phyloP scores from a whole-genome alignment of 2,113 vertebrate genomes.

The Herpetotheres cachinnans region DNA sequence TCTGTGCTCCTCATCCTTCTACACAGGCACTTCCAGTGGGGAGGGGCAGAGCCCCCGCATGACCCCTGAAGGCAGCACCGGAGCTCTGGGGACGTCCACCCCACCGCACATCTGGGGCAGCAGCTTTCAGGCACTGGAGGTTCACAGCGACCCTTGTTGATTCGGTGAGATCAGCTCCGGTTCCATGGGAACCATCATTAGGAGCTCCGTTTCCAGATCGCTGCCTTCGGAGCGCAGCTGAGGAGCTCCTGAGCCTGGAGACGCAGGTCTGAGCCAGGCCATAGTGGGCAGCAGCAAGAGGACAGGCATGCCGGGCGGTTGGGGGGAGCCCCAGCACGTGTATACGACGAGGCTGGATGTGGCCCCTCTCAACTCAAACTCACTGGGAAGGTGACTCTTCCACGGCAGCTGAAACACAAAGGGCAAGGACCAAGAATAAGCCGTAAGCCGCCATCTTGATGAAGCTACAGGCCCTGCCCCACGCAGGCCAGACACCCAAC shows the following conservation, averaged over 20 bases:
- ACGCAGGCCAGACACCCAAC: background rate
- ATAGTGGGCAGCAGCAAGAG: background rate
- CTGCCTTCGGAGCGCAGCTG: background rate
- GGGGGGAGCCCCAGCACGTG: background rate
- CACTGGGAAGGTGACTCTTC: conserved; percentile 68
- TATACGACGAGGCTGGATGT: background rate
- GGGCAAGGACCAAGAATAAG: background rate
- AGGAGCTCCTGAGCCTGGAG: background rate
- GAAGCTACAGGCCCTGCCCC: background rate
- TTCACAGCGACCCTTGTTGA: background rate
- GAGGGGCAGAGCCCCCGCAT: background rate
- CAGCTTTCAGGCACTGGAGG: background rate
- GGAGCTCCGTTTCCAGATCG: background rate
- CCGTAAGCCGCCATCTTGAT: background rate
- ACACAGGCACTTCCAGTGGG: background rate
- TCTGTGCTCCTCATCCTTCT: background rate
- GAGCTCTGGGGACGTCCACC: background rate
- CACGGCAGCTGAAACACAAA: conserved; percentile 55
- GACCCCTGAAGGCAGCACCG: accelerated
- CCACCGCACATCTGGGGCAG: background rate
- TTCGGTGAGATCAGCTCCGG: background rate
- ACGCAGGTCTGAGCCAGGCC: background rate
- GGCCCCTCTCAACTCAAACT: background rate
- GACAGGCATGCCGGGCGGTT: background rate
- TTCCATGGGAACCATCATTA: conserved; percentile 5